Base-by-base conservation (phyloP, 2,113 vertebrate genomes). In the Dipodomys spectabilis region DNA sequence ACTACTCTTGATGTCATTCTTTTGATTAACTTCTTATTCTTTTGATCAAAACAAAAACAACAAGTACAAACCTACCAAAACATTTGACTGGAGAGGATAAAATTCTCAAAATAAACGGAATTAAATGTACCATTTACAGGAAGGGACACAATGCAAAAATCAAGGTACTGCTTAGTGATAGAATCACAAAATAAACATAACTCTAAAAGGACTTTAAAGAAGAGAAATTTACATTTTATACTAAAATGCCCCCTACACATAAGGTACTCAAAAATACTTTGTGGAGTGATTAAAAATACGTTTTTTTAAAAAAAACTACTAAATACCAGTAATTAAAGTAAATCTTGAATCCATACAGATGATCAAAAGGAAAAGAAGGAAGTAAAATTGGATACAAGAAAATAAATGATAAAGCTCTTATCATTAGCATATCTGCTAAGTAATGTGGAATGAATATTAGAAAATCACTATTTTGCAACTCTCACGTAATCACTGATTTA, bases 271-370 rank as follows among this genome's bases (percentile, higher is more conserved):
- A 73, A 88, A 93, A 27, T 20, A 22, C 23, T 64, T 64, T 62
- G 45, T 27, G 73, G 19, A 0, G 45, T 84, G 19, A 93, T 13
- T 77, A 65, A 39, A 39, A 39, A 53, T n/a, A 49, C 30, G 69
- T n/a, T 53, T 93, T 72, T 92, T 88, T 5, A 8, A 11, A 49
- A 49, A 49, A 49, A 78, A 79, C 73, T 65, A 78, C 32, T 35
- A 95, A 93, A 78, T 16, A 88, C 44, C 25, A 78, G 4, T 27
- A 67, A 86, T 77, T 65, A 72, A 91, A 85, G 71, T 77, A 49
- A 77, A 80, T 87, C 71, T 87, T n/a, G n/a, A 91, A 39, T 94
- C 27, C 32, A 72, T 6, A 7, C 19, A 32, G 57, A 73, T 65
- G 44, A 1, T 64, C 10, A 74, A 53, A 32, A 64, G 6, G 5